Evolutionary conservation across 2,888 invertebrate genomes (phyloP), one percentile per base, ranked within the genome.

Genomic region (Nebria brevicollis): DNA sequence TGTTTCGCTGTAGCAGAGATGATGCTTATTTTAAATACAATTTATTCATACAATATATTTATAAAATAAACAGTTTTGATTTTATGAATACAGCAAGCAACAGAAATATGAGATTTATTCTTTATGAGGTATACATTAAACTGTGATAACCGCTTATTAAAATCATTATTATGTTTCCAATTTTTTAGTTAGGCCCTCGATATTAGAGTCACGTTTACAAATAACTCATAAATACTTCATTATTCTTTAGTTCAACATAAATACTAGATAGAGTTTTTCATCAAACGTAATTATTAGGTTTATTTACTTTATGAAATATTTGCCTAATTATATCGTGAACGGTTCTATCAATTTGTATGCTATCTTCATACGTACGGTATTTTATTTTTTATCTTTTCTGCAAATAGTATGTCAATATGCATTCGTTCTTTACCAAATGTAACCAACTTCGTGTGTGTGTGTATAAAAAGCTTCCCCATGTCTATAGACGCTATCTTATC

Each of bases 61-160:
- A 34, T 34, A 34, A 2, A 34, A 34, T 34, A 34, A 34, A 34
- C 5, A 34, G 5, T 34, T 34, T 34, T 34, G 34, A 5, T 34
- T 34, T 34, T 34, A 34, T 34, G 2, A 34, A 34, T 34, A 34
- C 34, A 34, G 34, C 34, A 54, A 54, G 54, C 8, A 11, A 54
- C 6, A 54, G 8, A 54, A 54, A 54, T 54, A 11, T 13, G 13
- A 54, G 13, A 77, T 70, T 77, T 77, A 72, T 77, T 72, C 25
- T 77, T 77, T 77, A 77, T 65, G 77, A 77, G 65, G 64, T 70
- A 72, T 72, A 26, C 64, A 77, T 72, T 77, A 72, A 70, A 72
- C 70, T 13, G 10, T 77, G 77, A 77, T 77, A 77, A 72, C 77
- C 34, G 77, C 65, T 72, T 70, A 77, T 77, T 77, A 77, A 77